phyloP scores from a whole-genome alignment of 2,113 vertebrate species.

The Halichoerus grypus region DNA sequence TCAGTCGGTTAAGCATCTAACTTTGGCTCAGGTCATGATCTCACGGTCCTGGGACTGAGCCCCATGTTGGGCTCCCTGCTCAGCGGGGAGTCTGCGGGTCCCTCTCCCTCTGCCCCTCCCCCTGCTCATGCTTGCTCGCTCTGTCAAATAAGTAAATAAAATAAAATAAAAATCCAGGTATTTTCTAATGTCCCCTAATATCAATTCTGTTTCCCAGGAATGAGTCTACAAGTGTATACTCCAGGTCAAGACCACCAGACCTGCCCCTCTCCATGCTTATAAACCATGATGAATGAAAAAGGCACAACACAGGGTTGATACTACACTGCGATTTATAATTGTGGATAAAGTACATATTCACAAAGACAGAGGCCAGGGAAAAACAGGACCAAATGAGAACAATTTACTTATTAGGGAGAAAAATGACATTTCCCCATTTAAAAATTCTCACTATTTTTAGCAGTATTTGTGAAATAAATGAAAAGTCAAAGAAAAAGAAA shows the following conservation, averaged over 20 bases:
- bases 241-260: not conserved
- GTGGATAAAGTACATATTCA: not conserved
- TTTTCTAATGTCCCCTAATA: not conserved
- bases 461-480: not conserved
- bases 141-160: not conserved
- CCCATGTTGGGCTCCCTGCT: not conserved
- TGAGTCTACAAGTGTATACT: not conserved
- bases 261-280: rapidly evolving
- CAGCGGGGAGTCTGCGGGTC: not conserved
- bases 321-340: rapidly evolving
- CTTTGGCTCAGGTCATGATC: not conserved
- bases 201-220: not conserved
- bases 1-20: not conserved
- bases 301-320: rapidly evolving
- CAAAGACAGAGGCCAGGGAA: not conserved
- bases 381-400: not conserved
- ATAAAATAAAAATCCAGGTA: not conserved
- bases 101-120: not conserved
- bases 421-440: not conserved
- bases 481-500: not conserved
- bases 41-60: not conserved
- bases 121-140: not conserved
- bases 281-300: not conserved
- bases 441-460: not conserved
- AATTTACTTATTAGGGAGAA: not conserved